Base-by-base conservation (phyloP, 2,113 vertebrate genomes). In the Aegotheles bennettii region DNA sequence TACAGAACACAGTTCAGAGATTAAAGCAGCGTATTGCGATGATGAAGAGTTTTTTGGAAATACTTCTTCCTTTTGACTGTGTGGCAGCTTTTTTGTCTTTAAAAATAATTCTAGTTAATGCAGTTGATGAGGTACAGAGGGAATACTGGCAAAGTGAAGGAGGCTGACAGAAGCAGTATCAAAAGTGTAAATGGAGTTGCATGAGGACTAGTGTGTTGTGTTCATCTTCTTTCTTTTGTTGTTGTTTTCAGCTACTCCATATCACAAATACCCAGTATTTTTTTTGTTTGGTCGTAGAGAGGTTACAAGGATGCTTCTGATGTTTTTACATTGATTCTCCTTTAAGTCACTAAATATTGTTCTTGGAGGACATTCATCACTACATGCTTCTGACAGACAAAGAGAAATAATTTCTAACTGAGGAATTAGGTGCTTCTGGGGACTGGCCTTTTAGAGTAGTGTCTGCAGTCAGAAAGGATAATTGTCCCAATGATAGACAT, bases 401-500 rank as follows among this genome's bases (percentile, higher is more conserved):
- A 80, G 83, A 84, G 87, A 94, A 97, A 91, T 89, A 86, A 95
- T 89, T 97, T 97, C 77, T 76, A 85, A 29, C 90, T 86, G 96
- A 97, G 88, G 94, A 93, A 95, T 92, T 77, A 93, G 89, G 78
- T 80, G 31, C 73, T 96, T 85, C 36, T 92, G 73, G 89, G 90
- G 85, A 94, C 77, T 64, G 68, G 90, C 53, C 83, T 95, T 95
- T 94, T 84, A 87, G 71, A 94, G 84, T 61, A 45, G 65, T 43
- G 45, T 92, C 93, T 97, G 35, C 75, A 60, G 31, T 90, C 87
- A 80, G 95, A 94, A 97, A 92, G 92, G 89, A 92, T 96, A 92
- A 97, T 97, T 3, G 12, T 95, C 92, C 96, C 94, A 88, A 74
- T 88, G 95, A 96, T 95, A 96, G 98, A 82, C 75, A 80, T 42